Evolutionary conservation across 2,113 vertebrate species (phyloP).

Genomic region (Sinocyclocheilus maitianheensis): DNA sequence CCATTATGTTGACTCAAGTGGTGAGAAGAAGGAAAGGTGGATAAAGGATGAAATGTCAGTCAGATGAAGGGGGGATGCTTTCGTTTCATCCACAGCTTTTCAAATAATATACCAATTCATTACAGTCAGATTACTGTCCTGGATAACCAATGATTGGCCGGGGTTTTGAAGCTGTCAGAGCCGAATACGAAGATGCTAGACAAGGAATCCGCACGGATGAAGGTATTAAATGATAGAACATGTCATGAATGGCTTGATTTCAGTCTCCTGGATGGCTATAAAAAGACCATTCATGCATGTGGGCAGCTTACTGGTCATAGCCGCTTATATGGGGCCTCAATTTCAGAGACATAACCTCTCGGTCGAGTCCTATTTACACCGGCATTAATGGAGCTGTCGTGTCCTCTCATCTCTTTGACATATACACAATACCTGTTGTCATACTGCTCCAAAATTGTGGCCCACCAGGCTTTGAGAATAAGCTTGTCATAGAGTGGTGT

Average conservation of each 20-base stretch:
- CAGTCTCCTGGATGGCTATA: neutral
- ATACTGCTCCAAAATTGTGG: constrained; percentile 10
- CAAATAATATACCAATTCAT: constrained; percentile 15
- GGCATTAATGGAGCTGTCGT: constrained; percentile 48
- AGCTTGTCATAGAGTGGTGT: constrained; percentile 43
- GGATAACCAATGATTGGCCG: neutral
- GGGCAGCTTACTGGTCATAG: constrained; percentile 1
- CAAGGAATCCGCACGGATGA: neutral
- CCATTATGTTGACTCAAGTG: constrained; percentile 32
- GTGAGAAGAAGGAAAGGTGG: neutral
- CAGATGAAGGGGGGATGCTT: neutral
- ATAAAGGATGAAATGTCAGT: constrained; percentile 32
- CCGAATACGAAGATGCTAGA: neutral
- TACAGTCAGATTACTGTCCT: constrained; percentile 10
- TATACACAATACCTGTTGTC: constrained; percentile 51
- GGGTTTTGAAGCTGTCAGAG: constrained; percentile 1
- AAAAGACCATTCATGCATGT: constrained; percentile 22
- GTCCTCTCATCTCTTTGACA: constrained; percentile 42
- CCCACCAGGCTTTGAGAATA: constrained; percentile 44
- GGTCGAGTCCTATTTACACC: constrained; percentile 33
- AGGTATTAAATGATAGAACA: neutral
- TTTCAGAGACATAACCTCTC: constrained; percentile 30
- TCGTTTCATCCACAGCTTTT: constrained; percentile 26
- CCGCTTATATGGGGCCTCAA: constrained; percentile 27
- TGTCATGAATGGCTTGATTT: constrained; percentile 21